A percentile compares a stretch with the other conserved stretches of the same genome.
Conservation (phyloP, 2,113 vertebrate genomes). For the Lophochroa leadbeateri region DNA sequence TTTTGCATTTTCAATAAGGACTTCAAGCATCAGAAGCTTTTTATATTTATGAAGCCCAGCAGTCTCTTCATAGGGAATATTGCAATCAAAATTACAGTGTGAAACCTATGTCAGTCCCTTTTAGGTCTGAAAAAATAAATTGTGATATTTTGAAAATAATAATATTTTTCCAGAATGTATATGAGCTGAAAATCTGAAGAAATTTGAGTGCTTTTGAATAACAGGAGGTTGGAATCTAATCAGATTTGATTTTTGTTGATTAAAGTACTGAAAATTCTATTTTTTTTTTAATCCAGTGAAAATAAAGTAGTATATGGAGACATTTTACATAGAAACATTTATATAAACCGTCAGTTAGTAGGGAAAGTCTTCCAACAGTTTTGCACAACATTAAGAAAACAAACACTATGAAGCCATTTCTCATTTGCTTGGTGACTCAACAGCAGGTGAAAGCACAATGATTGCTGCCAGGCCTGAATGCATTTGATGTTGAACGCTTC, state of each 20-base stretch:
- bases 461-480: background rate
- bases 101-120: background rate
- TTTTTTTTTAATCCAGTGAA: background rate
- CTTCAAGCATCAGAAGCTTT: slow-evolving; percentile 6
- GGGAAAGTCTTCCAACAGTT: background rate
- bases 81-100: background rate
- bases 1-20: slow-evolving; percentile 3
- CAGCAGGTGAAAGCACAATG: background rate
- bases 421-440: background rate
- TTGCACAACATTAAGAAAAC: background rate
- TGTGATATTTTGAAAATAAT: background rate
- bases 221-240: background rate
- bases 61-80: background rate
- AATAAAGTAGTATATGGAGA: background rate
- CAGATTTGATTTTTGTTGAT: background rate
- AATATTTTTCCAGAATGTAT: background rate
- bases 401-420: background rate
- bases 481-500: background rate
- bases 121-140: background rate
- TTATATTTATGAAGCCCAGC: background rate
- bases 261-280: background rate
- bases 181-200: background rate
- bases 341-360: background rate
- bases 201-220: background rate
- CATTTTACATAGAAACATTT: background rate